These are phyloP conservation scores for Artibeus jamaicensis DNA, from an alignment of 2,797 vertebrate species.

Conservation along the genomic window DNA sequence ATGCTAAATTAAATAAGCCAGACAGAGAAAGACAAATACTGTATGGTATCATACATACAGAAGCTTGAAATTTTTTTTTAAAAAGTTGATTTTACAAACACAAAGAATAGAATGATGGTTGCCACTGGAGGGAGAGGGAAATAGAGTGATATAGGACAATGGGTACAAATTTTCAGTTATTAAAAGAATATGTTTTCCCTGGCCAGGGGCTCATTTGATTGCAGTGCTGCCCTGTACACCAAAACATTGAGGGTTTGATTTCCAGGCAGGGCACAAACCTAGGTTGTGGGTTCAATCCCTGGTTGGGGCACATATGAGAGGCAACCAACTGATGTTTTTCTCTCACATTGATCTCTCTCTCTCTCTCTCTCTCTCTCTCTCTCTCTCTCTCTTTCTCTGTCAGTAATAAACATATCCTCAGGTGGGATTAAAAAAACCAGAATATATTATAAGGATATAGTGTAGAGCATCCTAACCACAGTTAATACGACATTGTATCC, in stretches of 20 bases:
- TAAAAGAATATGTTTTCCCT: background rate
- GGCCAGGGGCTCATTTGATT: background rate
- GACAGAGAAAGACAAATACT: background rate
- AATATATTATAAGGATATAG: background rate
- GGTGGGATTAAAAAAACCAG: too few relatives aligned
- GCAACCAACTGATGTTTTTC: background rate
- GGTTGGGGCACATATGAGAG: background rate
- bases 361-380: too few relatives aligned
- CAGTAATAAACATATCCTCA: too few relatives aligned
- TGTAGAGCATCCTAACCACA: background rate
- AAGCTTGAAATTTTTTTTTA: background rate
- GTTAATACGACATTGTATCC: background rate
- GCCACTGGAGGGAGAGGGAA: background rate
- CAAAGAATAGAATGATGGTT: background rate
- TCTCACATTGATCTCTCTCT: background rate
- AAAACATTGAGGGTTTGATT: background rate
- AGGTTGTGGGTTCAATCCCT: background rate
- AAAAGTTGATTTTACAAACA: background rate
- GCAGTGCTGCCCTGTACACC: background rate
- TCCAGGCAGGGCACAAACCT: background rate
- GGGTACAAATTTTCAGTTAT: background rate
- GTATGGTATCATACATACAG: background rate
- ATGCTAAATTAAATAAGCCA: background rate
- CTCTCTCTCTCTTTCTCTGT: too few relatives aligned
- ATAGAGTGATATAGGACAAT: background rate